phyloP scores from a whole-genome alignment of 1,140 invertebrate species.

The Diuraphis noxia region DNA sequence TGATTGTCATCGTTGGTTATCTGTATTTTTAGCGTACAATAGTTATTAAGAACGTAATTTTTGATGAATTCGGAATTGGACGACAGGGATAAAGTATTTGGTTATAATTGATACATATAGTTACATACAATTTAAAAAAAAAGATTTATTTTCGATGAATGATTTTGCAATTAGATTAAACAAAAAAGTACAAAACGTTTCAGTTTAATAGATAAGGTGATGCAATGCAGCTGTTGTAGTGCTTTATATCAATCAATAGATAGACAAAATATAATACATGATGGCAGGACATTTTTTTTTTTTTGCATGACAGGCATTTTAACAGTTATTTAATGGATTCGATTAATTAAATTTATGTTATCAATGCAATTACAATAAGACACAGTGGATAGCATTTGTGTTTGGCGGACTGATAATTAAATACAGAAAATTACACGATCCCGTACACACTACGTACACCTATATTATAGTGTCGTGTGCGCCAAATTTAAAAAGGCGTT shows the following conservation, averaged over 20 bases:
- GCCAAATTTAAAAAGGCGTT: neutral
- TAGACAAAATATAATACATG: neutral
- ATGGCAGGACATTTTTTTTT: neutral
- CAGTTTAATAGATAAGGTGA: neutral
- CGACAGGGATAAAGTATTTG: neutral
- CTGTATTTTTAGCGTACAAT: neutral
- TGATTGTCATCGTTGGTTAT: neutral
- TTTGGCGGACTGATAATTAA: neutral
- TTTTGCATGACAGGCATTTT: neutral
- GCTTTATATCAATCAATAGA: neutral
- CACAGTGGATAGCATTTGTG: neutral
- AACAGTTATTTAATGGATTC: neutral
- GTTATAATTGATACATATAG: neutral
- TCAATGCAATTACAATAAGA: neutral
- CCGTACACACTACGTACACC: too few species aligned
- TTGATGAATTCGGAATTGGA: neutral
- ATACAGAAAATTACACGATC: neutral
- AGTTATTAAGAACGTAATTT: neutral
- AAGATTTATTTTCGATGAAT: neutral
- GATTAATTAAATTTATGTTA: neutral
- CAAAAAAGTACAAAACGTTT: neutral
- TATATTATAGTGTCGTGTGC: neutral
- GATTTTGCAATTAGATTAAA: neutral
- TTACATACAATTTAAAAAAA: neutral
- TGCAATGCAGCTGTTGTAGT: neutral